These are phyloP conservation scores for Siniperca scherzeri DNA, from an alignment of 2,797 vertebrate species.

Conservation along the genomic window DNA sequence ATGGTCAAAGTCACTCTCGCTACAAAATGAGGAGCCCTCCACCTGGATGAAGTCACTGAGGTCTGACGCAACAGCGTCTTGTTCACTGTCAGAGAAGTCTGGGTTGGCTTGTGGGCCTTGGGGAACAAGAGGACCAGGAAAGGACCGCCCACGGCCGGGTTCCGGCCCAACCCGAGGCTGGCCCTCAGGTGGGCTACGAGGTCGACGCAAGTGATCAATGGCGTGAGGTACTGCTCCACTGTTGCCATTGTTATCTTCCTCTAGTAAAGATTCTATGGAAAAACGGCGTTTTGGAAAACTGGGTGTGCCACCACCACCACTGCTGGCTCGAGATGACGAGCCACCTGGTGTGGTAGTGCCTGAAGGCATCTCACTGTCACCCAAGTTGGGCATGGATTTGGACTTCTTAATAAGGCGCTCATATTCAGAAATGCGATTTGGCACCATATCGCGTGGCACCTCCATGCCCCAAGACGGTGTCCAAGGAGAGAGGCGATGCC, in stretches of 20 bases:
- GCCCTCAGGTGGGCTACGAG: slow-evolving; percentile 88
- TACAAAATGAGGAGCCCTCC: slow-evolving; percentile 98
- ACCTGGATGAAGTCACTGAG: slow-evolving; percentile 96
- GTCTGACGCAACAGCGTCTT: slow-evolving; percentile 93
- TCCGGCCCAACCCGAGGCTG: slow-evolving; percentile 87
- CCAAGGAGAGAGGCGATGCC: slow-evolving; percentile 87
- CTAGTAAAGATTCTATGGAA: slow-evolving; percentile 95
- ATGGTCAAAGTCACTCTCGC: slow-evolving; percentile 98
- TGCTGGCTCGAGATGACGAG: slow-evolving; percentile 89
- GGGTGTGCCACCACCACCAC: slow-evolving; percentile 76
- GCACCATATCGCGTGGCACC: slow-evolving; percentile 94
- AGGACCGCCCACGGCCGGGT: slow-evolving; percentile 70
- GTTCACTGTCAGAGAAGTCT: slow-evolving; percentile 96
- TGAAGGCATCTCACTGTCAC: slow-evolving; percentile 90
- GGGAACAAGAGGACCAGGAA: slow-evolving; percentile 63
- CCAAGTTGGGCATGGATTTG: slow-evolving; percentile 98
- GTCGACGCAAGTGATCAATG: slow-evolving; percentile 68
- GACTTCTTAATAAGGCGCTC: slow-evolving; percentile 97
- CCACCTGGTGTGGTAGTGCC: slow-evolving; percentile 89
- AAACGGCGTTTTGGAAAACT: slow-evolving; percentile 91
- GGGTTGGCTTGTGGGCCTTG: slow-evolving; percentile 66
- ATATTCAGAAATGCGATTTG: slow-evolving; percentile 94
- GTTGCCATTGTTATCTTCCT: slow-evolving; percentile 89
- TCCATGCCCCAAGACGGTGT: slow-evolving; percentile 89
- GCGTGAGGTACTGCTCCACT: slow-evolving; percentile 51